Evolutionary conservation across 1,140 invertebrate species (phyloP), one percentile per base, ranked within the genome.

Genomic region (Myzus persicae): DNA sequence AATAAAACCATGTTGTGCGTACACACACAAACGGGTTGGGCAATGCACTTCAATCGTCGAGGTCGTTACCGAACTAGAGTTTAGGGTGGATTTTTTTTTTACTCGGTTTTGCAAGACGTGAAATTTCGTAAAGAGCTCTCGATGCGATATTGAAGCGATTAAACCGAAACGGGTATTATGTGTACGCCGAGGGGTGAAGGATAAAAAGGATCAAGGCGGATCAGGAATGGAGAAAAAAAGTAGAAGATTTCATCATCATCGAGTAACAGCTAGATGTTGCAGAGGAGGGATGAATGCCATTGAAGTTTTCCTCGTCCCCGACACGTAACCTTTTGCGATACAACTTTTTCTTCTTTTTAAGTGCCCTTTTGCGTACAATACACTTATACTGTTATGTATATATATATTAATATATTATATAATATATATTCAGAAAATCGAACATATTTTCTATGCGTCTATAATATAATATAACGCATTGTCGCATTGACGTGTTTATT

Each of bases 101-200:
- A 31, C 88, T 51, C 31, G 88, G 88, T 90, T 90, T 90, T 24
- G 88, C 24, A 59, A 90, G 48, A 59, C 89, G 54, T n/a, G 38
- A 90, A 90, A 90, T 90, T 90, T 90, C 54, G 89, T 31, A 90
- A 90, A 90, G 89, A 90, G 89, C 89, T 90, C 89, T 90, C 54
- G 89, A 42, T 36, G 36, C 89, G 89, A 90, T 90, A 67, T 67
- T 59, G 89, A 90, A 42, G 89, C 89, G 89, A 90, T 90, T 90
- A 90, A 90, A 67, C 51, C 51, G 89, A 90, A 90, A 59, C 89
- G 51, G 89, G 89, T 42, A 67, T 90, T 42, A 90, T 42, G 38
- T 90, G 42, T 14, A 67, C 51, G 31, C 5, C 38, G 89, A n/a
- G 22, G 48, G 48, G 88, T 9, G 51, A 42, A 67, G 89, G 51